These are phyloP conservation scores for Liparis tanakae DNA, from an alignment of 2,797 vertebrate genomes.

Conservation along the genomic window DNA sequence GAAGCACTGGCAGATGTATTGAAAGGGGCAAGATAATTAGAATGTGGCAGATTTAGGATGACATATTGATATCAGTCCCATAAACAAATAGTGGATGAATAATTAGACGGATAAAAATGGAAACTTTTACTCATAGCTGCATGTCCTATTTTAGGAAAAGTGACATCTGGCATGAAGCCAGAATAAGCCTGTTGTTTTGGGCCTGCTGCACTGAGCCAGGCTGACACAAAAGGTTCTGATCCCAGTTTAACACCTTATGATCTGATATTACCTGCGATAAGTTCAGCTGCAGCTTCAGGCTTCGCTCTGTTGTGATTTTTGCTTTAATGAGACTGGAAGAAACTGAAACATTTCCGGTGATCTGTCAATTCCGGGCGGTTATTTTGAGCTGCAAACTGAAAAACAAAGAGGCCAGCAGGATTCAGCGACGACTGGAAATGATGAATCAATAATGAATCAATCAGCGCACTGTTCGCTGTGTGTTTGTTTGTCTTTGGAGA, in stretches of 20 bases:
- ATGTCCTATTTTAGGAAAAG: constrained; percentile 6
- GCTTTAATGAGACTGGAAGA: neutral
- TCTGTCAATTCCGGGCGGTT: constrained; percentile 13
- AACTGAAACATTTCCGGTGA: constrained; percentile 1
- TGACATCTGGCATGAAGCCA: constrained; percentile 14
- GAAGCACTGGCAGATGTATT: constrained; percentile 18
- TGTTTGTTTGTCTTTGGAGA: constrained; percentile 17
- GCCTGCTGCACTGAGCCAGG: constrained; percentile 9
- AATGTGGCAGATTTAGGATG: neutral
- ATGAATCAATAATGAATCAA: constrained; percentile 31
- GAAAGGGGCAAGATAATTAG: constrained; percentile 14
- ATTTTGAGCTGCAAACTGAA: constrained; percentile 14
- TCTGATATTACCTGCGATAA: constrained; percentile 10
- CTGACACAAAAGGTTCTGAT: constrained; percentile 19
- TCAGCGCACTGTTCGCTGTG: neutral
- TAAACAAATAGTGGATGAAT: neutral
- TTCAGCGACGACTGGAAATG: constrained; percentile 18
- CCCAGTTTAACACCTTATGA: constrained; percentile 36
- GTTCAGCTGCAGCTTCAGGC: constrained; percentile 2
- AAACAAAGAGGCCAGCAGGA: constrained; percentile 7
- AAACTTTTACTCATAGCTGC: neutral
- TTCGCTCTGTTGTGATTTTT: constrained; percentile 11
- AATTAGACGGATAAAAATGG: neutral
- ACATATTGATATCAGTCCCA: neutral
- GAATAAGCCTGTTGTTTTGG: neutral